Base-by-base conservation (phyloP, 2,888 invertebrate species). In the Xylota segnis region DNA sequence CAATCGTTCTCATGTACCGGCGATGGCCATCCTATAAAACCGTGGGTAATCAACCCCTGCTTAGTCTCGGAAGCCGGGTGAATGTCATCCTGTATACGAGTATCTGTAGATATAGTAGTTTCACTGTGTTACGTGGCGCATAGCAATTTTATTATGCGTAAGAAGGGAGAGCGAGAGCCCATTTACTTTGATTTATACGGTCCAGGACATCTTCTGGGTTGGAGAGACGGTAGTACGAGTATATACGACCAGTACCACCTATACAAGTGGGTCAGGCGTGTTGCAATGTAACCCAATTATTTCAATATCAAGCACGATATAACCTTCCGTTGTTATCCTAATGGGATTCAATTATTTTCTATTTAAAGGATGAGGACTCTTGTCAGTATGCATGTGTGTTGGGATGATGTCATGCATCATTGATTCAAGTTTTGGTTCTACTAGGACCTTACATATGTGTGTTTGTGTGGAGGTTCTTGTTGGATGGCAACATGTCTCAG, bases 71-170 rank as follows among this genome's bases (percentile, higher is more conserved):
- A 40, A 58, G 47, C 52, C 71, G 72, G 43, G 32, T 27, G 29
- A 43, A 50, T 47, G 54, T 66, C 47, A 54, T 61, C 23, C 68
- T n/a, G 43, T 14, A 12, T 43, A n/a, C n/a, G n/a, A n/a, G n/a
- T n/a, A 43, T n/a, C 14, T 58, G 63, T 75, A 75, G 58, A 43
- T 72, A 81, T 58, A 12, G 4, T 0, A 43, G 65, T 68, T 59
- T 32, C 70, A 56, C 63, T 14, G 56, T 50, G 75, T 61, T 70
- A 81, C 71, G 75, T 84, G 75, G 75, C 71, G 84, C 81, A 84
- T 84, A 71, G 50, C 75, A 79, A 75, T 75, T 84, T 84, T 84
- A 79, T 71, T 84, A 71, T 76, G 81, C 84, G 84, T 84, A 84
- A 66, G 84, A 71, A 76, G 66, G 70, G 81, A 71, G 81, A 71